Evolutionary conservation across 2,113 vertebrate genomes (phyloP).

Genomic region (Gobius niger): DNA sequence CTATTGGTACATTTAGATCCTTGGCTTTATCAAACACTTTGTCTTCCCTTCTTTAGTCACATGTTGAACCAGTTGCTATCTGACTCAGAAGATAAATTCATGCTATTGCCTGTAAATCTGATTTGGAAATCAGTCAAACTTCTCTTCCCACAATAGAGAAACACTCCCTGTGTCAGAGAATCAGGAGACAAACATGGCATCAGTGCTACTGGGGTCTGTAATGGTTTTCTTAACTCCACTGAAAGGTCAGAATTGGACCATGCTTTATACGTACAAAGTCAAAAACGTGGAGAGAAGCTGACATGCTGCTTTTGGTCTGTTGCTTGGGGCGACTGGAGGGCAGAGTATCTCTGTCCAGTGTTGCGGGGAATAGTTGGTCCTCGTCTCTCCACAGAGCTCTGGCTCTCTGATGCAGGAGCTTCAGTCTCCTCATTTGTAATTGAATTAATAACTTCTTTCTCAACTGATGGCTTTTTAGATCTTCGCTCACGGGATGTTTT

Average conservation of each 20-base stretch:
- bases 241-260: constrained; percentile 12
- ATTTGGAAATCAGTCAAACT: constrained; percentile 17
- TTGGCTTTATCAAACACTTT: neutral
- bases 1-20: too few species aligned
- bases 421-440: constrained; percentile 28
- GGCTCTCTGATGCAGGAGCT: constrained; percentile 10
- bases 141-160: neutral
- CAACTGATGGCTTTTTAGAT: constrained; percentile 46
- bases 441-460: constrained; percentile 41
- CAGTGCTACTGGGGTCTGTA: constrained; percentile 12
- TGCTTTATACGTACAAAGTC: constrained; percentile 21
- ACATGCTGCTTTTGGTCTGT: constrained; percentile 53
- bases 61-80: neutral
- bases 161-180: neutral
- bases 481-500: constrained; percentile 51
- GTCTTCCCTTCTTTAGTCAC: neutral
- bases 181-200: constrained; percentile 19
- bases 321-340: constrained; percentile 24
- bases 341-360: constrained; percentile 65
- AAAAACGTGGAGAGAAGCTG: constrained; percentile 53
- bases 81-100: neutral
- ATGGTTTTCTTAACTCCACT: constrained; percentile 12
- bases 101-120: neutral
- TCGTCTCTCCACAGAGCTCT: constrained; percentile 22
- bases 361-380: constrained; percentile 71